A percentile compares a stretch with the other conserved stretches of the same genome.
Conservation (phyloP, 1,140 invertebrate genomes). For the Leptopilina clavipes region DNA sequence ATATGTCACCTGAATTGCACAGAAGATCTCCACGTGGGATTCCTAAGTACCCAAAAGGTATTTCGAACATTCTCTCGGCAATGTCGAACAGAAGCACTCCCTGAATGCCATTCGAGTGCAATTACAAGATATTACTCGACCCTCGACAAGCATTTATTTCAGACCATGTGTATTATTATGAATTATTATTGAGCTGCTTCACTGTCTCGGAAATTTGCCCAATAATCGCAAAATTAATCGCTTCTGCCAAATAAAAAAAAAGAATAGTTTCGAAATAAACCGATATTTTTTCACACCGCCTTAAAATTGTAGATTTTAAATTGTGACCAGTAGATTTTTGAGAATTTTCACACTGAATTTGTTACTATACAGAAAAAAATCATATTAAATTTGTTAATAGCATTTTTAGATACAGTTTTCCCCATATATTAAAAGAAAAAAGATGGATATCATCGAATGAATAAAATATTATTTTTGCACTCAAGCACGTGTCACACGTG, state of each 20-base stretch:
- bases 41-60: conserved; percentile 25
- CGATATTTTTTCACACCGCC: too few species aligned
- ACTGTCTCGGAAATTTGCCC: neutral
- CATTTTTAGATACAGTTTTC: too few species aligned
- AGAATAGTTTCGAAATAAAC: too few species aligned
- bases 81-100: conserved; percentile 34
- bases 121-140: conserved; percentile 28
- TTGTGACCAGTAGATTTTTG: too few species aligned
- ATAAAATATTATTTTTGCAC: neutral
- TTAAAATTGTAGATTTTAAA: too few species aligned
- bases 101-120: conserved; percentile 28
- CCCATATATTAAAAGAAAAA: too few species aligned
- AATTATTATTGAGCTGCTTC: conserved; percentile 18
- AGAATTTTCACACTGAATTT: too few species aligned
- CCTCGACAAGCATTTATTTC: conserved; percentile 14
- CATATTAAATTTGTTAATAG: too few species aligned
- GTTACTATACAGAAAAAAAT: too few species aligned
- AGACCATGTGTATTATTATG: conserved; percentile 2
- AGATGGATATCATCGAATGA: too few species aligned
- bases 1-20: conserved; percentile 31
- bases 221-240: neutral
- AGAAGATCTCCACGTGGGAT: conserved; percentile 31
- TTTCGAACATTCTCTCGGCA: conserved; percentile 20
- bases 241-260: too few species aligned
- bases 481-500: neutral